phyloP scores from a whole-genome alignment of 1,140 invertebrate species.

The Leucophenga varia region DNA sequence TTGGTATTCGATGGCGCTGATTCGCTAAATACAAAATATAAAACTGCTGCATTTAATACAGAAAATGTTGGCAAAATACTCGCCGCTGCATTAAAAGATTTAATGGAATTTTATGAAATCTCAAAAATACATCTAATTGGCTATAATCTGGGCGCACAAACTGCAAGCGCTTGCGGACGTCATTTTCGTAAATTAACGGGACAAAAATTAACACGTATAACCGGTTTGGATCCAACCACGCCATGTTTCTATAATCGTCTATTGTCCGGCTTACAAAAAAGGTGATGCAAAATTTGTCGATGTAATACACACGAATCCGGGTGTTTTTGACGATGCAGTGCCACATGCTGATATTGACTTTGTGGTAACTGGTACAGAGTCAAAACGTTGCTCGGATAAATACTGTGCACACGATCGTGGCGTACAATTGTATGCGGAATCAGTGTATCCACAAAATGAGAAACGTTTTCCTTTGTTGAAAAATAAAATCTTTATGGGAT shows the following conservation, averaged over 20 bases:
- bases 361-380: conserved; percentile 59
- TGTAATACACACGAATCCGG: conserved; percentile 72
- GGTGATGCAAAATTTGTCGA: conserved; percentile 65
- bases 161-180: conserved; percentile 58
- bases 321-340: conserved; percentile 60
- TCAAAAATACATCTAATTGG: conserved; percentile 38
- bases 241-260: conserved; percentile 61
- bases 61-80: conserved; percentile 30
- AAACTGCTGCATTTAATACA: conserved; percentile 42
- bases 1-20: conserved; percentile 25
- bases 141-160: conserved; percentile 58
- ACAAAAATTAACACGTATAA: conserved; percentile 57
- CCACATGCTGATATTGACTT: conserved; percentile 67
- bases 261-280: conserved; percentile 57
- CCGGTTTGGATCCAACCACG: conserved; percentile 70
- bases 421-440: too few relatives aligned
- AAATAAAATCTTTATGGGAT: too few relatives aligned
- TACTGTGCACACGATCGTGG: too few relatives aligned
- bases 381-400: conserved; percentile 23
- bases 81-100: conserved; percentile 24
- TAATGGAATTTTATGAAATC: conserved; percentile 22
- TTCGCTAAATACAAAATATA: conserved; percentile 40
- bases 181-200: conserved; percentile 34
- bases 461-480: too few relatives aligned
- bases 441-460: too few relatives aligned